These are phyloP conservation scores for Aegithalos caudatus DNA, from an alignment of 2,113 vertebrate species.

Conservation along the genomic window DNA sequence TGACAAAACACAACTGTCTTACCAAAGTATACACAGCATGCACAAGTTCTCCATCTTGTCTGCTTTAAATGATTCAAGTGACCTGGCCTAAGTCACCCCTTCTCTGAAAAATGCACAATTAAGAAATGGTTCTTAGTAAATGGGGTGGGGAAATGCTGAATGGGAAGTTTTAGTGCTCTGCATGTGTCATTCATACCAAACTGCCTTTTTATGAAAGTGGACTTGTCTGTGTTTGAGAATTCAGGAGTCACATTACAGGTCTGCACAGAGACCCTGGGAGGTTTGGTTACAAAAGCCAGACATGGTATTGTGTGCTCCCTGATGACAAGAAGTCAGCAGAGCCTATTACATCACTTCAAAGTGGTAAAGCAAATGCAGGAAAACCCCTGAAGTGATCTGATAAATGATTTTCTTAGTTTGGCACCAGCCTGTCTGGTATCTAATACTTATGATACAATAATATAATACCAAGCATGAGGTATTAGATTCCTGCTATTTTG, in stretches of 20 bases:
- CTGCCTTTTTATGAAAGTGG: not conserved
- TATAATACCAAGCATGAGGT: not conserved
- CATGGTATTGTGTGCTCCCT: not conserved
- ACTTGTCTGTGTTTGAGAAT: slow-evolving; percentile 1
- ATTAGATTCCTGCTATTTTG: slow-evolving; percentile 28
- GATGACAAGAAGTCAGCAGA: slow-evolving; percentile 39
- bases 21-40: not conserved
- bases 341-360: slow-evolving; percentile 39
- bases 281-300: slow-evolving; percentile 49
- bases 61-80: not conserved
- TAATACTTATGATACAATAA: not conserved
- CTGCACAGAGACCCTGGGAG: not conserved
- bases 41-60: not conserved
- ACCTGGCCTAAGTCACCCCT: not conserved
- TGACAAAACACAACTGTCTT: not conserved
- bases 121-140: not conserved
- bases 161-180: not conserved
- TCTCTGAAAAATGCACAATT: not conserved
- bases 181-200: not conserved
- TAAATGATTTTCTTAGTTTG: slow-evolving; percentile 38
- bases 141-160: accelerated
- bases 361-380: not conserved
- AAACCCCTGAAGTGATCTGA: slow-evolving; percentile 55
- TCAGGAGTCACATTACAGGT: not conserved
- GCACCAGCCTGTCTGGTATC: slow-evolving; percentile 69